Base-by-base conservation (phyloP, 2,797 vertebrate genomes). In the Perodicticus potto region DNA sequence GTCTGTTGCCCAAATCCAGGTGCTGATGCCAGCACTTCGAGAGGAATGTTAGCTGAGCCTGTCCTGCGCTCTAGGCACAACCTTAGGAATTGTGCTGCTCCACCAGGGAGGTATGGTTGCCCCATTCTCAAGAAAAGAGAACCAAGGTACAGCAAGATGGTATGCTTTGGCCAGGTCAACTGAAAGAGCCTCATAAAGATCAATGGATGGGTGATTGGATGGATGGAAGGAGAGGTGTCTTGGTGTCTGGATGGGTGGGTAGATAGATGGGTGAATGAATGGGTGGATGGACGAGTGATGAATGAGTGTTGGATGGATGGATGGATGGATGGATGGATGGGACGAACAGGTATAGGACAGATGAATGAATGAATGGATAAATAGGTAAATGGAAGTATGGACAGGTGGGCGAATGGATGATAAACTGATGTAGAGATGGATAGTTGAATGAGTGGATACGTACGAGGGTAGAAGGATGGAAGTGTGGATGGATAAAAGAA, bases 391-490 rank as follows among this genome's bases (percentile, higher is more conserved):
- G 49, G 49, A 53, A 53, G 49, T 53, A 53, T n/a, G 9, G 27
- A 2, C 20, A 22, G 25, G 2, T 3, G 2, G 3, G 1, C 25
- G 10, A n/a, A 2, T 16, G 27, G 2, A 2, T 57, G 27, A 19
- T 32, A 11, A 34, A 17, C 23, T 57, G 7, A 69, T 27, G 32
- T 32, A 32, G 49, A 34, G 43, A 29, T 27, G 34, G 55, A 5
- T 65, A 43, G 29, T 11, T 7, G 19, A 76, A 11, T 7, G 16
- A 25, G 29, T n/a, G 25, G 5, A 3, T 65, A 43, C 12, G 2
- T 43, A 53, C 59, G 5, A 40, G 40, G 74, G 45, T n/a, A 14
- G 37, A 29, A 32, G 53, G 17, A 37, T 7, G 23, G 43, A 3
- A n/a, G 53, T 29, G 4, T 61, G 53, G 25, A 13, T 61, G 25